phyloP scores from a whole-genome alignment of 2,797 vertebrate genomes.

The Sebastes paucispinis region DNA sequence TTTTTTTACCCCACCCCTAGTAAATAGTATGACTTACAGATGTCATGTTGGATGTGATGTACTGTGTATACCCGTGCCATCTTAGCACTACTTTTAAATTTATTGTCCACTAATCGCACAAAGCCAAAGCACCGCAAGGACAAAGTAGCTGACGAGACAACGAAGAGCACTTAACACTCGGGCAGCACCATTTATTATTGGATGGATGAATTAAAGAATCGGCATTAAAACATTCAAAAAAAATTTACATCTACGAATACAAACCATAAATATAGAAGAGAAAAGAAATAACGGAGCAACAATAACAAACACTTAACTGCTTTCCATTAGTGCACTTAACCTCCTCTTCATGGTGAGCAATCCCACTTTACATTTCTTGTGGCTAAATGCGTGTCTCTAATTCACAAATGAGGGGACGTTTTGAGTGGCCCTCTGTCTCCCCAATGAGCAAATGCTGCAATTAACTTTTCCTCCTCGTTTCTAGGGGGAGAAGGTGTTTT shows the following conservation, averaged over 20 bases:
- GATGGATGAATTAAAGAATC: slow-evolving; percentile 67
- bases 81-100: not conserved
- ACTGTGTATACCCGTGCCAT: not conserved
- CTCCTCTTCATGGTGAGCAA: slow-evolving; percentile 72
- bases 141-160: slow-evolving; percentile 19
- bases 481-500: slow-evolving; percentile 88
- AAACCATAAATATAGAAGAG: slow-evolving; percentile 87
- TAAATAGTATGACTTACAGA: not conserved
- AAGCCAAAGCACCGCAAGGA: slow-evolving; percentile 14
- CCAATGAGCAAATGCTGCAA: slow-evolving; percentile 93
- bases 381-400: slow-evolving; percentile 91
- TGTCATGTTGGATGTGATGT: not conserved
- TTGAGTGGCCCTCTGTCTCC: slow-evolving; percentile 93
- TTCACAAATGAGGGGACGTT: slow-evolving; percentile 93
- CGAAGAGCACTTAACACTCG: slow-evolving; percentile 72
- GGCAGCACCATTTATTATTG: slow-evolving; percentile 87
- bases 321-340: slow-evolving; percentile 84
- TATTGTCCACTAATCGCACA: not conserved
- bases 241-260: slow-evolving; percentile 79
- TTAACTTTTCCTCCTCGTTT: slow-evolving; percentile 86
- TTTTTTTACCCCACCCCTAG: too few species aligned
- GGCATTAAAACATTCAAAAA: slow-evolving; percentile 47
- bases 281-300: slow-evolving; percentile 67
- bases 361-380: slow-evolving; percentile 75
- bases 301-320: slow-evolving; percentile 82